Percentiles rank a stretch among this genome's conserved stretches.
Conservation (phyloP, 2,888 invertebrate species). For the Allophyes oxyacanthae region DNA sequence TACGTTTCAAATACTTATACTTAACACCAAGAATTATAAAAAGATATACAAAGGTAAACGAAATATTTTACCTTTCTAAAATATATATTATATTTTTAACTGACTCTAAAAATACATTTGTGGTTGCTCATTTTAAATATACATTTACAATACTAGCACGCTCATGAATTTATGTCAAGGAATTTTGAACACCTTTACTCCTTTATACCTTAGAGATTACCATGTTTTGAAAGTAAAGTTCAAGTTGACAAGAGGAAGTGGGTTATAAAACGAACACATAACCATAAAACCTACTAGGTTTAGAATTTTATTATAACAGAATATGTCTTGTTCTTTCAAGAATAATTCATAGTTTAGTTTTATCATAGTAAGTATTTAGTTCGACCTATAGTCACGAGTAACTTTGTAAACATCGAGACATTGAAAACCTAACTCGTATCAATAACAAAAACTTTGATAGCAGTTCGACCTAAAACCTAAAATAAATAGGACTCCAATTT, state of each 20-base stretch:
- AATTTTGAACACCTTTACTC: slow-evolving; percentile 32
- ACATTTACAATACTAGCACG: slow-evolving; percentile 18
- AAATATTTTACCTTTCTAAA: too few species aligned
- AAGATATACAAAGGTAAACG: too few species aligned
- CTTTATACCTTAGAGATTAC: slow-evolving; percentile 47
- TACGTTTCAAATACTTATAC: slow-evolving; percentile 38
- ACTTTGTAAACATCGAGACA: too few species aligned
- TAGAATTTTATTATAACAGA: too few species aligned
- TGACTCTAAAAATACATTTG: background rate
- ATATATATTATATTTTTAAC: too few species aligned
- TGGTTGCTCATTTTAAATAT: background rate
- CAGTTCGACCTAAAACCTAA: background rate
- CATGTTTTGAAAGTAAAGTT: slow-evolving; percentile 33
- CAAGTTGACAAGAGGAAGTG: slow-evolving; percentile 19
- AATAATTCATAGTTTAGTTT: too few species aligned
- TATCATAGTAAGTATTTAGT: too few species aligned
- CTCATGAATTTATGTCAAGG: slow-evolving; percentile 39
- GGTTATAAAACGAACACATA: slow-evolving; percentile 15
- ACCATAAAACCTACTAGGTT: background rate
- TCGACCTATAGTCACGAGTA: too few species aligned
- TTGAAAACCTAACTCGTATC: background rate
- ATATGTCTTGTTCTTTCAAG: too few species aligned
- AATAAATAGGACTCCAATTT: background rate
- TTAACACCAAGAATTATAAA: slow-evolving; percentile 18
- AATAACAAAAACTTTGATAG: background rate